These are phyloP conservation scores for Fragum whitleyi DNA, from an alignment of 2,888 invertebrate species.

Conservation along the genomic window DNA sequence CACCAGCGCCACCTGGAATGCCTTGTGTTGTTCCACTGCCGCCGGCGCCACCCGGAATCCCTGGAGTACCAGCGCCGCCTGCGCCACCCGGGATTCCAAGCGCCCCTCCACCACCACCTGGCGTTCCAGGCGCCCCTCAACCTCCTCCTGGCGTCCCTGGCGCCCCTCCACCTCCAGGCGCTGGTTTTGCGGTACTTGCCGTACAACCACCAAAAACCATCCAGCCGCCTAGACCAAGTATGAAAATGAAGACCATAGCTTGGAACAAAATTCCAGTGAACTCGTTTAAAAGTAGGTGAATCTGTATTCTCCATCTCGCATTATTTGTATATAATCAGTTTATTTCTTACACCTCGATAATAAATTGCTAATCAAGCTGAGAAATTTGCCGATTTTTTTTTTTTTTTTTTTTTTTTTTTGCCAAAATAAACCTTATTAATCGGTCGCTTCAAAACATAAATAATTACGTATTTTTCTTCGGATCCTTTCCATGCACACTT, in stretches of 20 bases:
- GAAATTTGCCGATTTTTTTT: too few species aligned
- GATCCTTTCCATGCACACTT: too few species aligned
- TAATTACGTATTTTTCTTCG: too few species aligned
- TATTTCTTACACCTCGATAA: too few species aligned
- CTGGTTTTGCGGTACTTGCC: conserved; percentile 26
- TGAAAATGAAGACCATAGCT: conserved; percentile 98
- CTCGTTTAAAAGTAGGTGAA: conserved; percentile 74
- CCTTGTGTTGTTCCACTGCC: conserved; percentile 64
- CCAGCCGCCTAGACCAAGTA: conserved; percentile 95
- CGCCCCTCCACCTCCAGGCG: conserved; percentile 51
- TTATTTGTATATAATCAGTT: not conserved
- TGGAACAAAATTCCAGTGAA: conserved; percentile 96
- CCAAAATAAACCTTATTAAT: too few species aligned
- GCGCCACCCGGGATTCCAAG: conserved; percentile 54
- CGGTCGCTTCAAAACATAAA: too few species aligned
- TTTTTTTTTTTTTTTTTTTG: too few species aligned
- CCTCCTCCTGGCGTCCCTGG: conserved; percentile 50
- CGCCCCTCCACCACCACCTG: conserved; percentile 38
- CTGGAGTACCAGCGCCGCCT: conserved; percentile 58
- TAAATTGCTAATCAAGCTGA: too few species aligned
- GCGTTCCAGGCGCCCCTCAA: conserved; percentile 25
- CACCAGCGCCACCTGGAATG: conserved; percentile 53
- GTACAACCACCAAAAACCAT: conserved; percentile 70
- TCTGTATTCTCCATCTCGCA: too few species aligned
- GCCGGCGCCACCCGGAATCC: conserved; percentile 33